Evolutionary conservation across 53 echinoderm and acorn worm genomes (phyloP).

Genomic region (Crossaster papposus): DNA sequence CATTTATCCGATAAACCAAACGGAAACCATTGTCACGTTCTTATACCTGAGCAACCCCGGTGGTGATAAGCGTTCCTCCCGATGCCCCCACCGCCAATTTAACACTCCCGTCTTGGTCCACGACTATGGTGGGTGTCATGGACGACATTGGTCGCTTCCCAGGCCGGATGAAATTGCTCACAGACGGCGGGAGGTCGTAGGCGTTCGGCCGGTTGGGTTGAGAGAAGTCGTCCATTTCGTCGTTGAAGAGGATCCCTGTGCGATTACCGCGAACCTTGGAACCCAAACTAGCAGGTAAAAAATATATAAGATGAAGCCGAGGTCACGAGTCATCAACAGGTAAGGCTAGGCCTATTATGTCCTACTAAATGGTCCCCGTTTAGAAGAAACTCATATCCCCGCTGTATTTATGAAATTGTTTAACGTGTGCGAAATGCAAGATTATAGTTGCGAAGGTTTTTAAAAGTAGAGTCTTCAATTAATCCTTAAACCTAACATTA

Average conservation of each 20-base stretch:
- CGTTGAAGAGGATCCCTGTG: conserved; percentile 93
- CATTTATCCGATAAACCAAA: no score
- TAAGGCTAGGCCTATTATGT: not conserved
- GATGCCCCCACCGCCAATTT: conserved; percentile 74
- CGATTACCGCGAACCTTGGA: conserved; percentile 77
- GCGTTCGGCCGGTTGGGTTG: conserved; percentile 66
- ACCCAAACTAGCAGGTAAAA: conserved; percentile 72
- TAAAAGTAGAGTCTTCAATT: no score
- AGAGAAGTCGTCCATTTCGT: conserved; percentile 98
- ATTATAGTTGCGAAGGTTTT: no score
- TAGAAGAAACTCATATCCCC: no score
- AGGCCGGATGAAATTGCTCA: conserved; percentile 76
- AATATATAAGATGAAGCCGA: not conserved
- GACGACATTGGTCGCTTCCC: conserved; percentile 93
- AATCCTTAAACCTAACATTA: no score
- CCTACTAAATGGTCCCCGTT: no score
- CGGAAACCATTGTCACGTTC: no score
- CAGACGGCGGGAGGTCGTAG: conserved; percentile 85
- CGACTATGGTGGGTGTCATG: conserved; percentile 80
- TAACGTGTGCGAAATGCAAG: not conserved
- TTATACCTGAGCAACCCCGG: conserved; percentile 71
- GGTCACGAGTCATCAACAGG: not conserved
- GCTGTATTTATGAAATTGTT: not conserved
- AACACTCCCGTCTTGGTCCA: conserved; percentile 64
- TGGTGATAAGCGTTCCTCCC: conserved; percentile 84